phyloP scores from a whole-genome alignment of 1,140 invertebrate genomes.

The Drosophila obscura region DNA sequence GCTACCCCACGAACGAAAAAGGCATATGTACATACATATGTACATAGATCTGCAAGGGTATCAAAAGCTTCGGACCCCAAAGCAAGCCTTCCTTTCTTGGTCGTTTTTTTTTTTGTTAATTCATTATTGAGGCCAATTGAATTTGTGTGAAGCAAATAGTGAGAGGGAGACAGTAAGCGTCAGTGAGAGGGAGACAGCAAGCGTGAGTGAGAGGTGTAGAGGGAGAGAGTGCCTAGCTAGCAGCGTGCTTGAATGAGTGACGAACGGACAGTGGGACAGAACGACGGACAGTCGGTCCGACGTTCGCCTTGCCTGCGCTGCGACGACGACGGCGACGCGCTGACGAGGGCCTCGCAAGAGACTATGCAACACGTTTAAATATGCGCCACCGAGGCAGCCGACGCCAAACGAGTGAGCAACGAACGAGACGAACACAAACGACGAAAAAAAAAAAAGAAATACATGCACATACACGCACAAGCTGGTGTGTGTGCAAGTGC shows the following conservation, averaged over 20 bases:
- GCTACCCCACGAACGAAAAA: too few species aligned
- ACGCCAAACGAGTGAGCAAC: conserved; percentile 65
- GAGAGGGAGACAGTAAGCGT: background rate
- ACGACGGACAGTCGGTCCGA: conserved; percentile 34
- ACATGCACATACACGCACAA: conserved; percentile 35
- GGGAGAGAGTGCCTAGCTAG: conserved; percentile 50
- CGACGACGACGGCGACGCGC: conserved; percentile 37
- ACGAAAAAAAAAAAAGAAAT: conserved; percentile 49
- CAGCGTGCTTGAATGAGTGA: conserved; percentile 76
- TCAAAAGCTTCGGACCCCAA: too few species aligned
- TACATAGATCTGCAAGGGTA: too few species aligned
- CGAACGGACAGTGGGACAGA: conserved; percentile 63
- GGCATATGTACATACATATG: too few species aligned
- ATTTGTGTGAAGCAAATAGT: conserved; percentile 64
- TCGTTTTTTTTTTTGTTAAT: conserved; percentile 74
- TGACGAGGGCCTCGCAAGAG: conserved; percentile 77
- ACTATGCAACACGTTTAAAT: conserved; percentile 81
- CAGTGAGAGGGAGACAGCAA: conserved; percentile 24
- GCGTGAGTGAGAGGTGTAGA: conserved; percentile 7
- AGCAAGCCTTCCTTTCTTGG: conserved; percentile 3
- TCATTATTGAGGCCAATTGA: conserved; percentile 82
- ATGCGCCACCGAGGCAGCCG: conserved; percentile 76
- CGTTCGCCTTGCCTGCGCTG: conserved; percentile 52
- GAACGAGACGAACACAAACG: conserved; percentile 44
- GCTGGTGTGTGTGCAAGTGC: conserved; percentile 30